Evolutionary conservation across 2,797 vertebrate genomes (phyloP).

Genomic region (Xiphorhynchus erythropygius): DNA sequence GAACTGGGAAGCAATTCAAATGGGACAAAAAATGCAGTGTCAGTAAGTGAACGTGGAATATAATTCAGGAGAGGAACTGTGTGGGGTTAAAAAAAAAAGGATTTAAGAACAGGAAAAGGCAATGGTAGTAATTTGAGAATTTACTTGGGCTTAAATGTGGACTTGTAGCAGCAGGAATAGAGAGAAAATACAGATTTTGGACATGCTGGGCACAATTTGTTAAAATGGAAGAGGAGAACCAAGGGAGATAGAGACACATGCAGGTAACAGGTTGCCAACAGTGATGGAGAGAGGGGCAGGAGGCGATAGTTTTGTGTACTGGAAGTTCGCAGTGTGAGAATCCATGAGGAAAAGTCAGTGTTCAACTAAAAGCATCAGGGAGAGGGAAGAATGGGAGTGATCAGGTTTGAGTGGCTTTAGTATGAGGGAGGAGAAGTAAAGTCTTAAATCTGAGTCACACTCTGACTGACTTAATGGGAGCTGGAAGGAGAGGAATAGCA

Average conservation of each 20-base stretch:
- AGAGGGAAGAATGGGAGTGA: neutral
- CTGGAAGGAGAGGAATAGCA: neutral
- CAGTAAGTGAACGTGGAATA: conserved; percentile 2
- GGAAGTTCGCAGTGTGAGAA: neutral
- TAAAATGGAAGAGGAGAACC: neutral
- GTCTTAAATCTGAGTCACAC: neutral
- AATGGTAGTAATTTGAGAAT: neutral
- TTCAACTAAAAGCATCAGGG: neutral
- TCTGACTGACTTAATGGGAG: neutral
- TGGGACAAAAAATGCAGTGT: conserved; percentile 41
- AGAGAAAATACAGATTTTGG: neutral
- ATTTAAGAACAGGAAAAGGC: neutral
- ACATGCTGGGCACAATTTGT: neutral
- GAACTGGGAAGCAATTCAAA: conserved; percentile 43
- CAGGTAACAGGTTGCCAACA: neutral
- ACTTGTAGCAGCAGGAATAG: neutral
- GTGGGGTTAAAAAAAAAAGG: neutral
- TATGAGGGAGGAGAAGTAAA: neutral
- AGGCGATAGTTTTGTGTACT: neutral
- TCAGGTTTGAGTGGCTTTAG: neutral
- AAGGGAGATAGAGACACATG: neutral
- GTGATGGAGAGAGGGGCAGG: neutral
- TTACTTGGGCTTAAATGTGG: neutral
- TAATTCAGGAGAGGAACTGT: neutral
- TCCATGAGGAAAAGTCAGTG: neutral